Percentiles rank a stretch among this genome's conserved stretches.
phyloP scores from a whole-genome alignment of 2,888 invertebrate species.

The Pseudanteris insignis region DNA sequence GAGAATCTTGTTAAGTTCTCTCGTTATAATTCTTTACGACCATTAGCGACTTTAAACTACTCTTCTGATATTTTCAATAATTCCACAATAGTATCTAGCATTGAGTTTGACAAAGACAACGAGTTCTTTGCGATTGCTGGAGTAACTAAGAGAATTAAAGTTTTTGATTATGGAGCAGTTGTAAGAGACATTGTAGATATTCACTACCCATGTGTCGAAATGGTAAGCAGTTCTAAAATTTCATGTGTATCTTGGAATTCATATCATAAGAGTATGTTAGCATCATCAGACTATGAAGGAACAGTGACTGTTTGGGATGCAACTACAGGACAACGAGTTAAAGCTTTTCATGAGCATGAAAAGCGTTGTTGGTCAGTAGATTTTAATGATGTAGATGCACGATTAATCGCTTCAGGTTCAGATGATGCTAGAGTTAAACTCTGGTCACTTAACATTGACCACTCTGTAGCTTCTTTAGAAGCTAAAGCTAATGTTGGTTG shows the following conservation, averaged over 20 bases:
- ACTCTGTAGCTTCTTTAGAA: slow-evolving; percentile 87
- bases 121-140: slow-evolving; percentile 96
- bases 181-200: slow-evolving; percentile 87
- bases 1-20: slow-evolving; percentile 89
- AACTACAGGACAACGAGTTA: slow-evolving; percentile 76
- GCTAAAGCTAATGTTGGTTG: slow-evolving; percentile 96
- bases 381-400: slow-evolving; percentile 90
- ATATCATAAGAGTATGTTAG: slow-evolving; percentile 86
- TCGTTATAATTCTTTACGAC: slow-evolving; percentile 78
- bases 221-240: slow-evolving; percentile 91
- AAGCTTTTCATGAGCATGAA: slow-evolving; percentile 88
- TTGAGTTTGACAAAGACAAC: slow-evolving; percentile 95
- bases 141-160: slow-evolving; percentile 92
- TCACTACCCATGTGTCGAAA: slow-evolving; percentile 91
- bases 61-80: slow-evolving; percentile 89
- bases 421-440: slow-evolving; percentile 93
- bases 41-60: slow-evolving; percentile 88
- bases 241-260: slow-evolving; percentile 95
- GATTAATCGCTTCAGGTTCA: slow-evolving; percentile 89
- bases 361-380: slow-evolving; percentile 96
- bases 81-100: slow-evolving; percentile 87
- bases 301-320: slow-evolving; percentile 95
- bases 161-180: slow-evolving; percentile 88
- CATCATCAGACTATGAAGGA: slow-evolving; percentile 94
- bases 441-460: slow-evolving; percentile 88